Evolutionary conservation across 2,888 invertebrate genomes (phyloP).

Genomic region (Arrhopalites spinosus): DNA sequence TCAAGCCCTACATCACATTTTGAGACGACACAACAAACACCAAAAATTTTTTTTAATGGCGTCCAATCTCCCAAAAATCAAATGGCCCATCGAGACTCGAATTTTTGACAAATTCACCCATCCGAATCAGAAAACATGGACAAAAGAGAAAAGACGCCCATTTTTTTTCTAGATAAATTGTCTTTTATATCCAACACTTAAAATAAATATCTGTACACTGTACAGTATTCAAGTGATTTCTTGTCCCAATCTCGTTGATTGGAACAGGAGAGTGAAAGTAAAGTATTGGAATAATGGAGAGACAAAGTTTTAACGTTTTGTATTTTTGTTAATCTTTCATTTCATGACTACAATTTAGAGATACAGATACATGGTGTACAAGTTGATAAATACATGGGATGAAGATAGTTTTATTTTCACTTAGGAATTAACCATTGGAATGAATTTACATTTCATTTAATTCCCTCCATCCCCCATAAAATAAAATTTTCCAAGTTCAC

Average conservation of each 20-base stretch:
- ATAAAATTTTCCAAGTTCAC: neutral
- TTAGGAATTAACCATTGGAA: neutral
- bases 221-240: too few species aligned
- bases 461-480: neutral
- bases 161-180: too few species aligned
- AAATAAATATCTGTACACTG: too few species aligned
- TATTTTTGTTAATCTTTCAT: too few species aligned
- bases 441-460: slow-evolving; percentile 1
- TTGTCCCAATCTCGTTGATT: neutral
- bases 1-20: neutral
- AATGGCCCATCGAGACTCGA: too few species aligned
- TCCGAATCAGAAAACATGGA: too few species aligned
- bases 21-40: neutral
- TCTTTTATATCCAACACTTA: too few species aligned
- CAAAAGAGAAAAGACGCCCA: too few species aligned
- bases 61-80: neutral
- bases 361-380: neutral
- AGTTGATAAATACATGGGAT: slow-evolving; percentile 2
- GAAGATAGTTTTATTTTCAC: neutral
- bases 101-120: too few species aligned
- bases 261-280: neutral
- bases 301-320: neutral
- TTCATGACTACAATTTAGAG: neutral
- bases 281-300: neutral
- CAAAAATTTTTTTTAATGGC: neutral